Evolutionary conservation across 92 coral and sea anemone genomes (phyloP), one percentile per base, ranked within the genome.

Genomic region (Hydrozoanthus gracilis): DNA sequence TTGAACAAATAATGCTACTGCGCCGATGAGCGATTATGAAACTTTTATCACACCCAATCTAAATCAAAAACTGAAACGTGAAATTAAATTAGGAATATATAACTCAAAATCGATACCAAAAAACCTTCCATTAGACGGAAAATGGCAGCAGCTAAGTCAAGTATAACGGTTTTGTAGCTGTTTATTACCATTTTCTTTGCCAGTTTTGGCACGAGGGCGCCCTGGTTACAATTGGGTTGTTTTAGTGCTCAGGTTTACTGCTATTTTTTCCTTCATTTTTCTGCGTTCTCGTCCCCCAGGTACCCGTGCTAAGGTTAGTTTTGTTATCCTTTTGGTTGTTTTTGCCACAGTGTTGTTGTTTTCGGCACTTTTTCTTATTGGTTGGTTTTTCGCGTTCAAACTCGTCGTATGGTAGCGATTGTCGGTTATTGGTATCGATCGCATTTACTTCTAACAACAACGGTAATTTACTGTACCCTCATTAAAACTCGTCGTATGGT

Each of bases 361-460:
- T 58, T 58, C 8, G 15, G 65, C 11, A 58, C 65, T 58, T 58
- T 58, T 58, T 58, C 65, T 58, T 58, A 58, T 58, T 16, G 65
- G 4, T 58, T 58, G 65, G 65, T n/a, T 58, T 58, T 58, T 58
- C 65, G 65, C 65, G 15, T 58, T 58, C 65, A 58, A 58, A 58
- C 65, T 58, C 11, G 65, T 58, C 67, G 67, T 61, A 61, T 61
- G 67, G 67, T 61, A 61, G 67, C 67, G 18, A 61, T 61, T 8
- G 67, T 61, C 67, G 67, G 67, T 61, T 61, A 13, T 61, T 61
- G 67, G 67, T 61, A 61, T 61, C 67, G 67, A 61, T 61, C 67
- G 67, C 67, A 13, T 61, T 61, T 61, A 12, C 67, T 61, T 61
- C 67, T 61, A 61, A 61, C 67, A 61, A n/a, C n/a, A n/a, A n/a